A percentile compares a stretch with the other conserved stretches of the same genome.
Conservation (phyloP, 2,888 invertebrate genomes). For the Drosophila atripex region DNA sequence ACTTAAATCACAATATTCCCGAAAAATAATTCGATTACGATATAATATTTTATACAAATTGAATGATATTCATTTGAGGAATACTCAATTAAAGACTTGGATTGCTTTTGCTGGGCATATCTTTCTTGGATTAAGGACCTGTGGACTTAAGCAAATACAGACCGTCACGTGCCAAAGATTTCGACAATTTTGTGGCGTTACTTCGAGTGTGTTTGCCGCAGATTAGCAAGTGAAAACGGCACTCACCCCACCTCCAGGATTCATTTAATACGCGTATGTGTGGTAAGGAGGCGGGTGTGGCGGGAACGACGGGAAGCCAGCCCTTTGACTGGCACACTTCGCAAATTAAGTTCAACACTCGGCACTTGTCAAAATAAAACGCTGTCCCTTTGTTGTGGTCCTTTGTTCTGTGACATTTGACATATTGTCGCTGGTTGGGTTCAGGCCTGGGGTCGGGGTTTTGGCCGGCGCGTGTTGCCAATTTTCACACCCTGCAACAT, state of each 20-base stretch:
- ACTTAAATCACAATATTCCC: no score
- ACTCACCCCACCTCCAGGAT: constrained; percentile 17
- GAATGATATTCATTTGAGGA: neutral
- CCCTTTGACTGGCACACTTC: constrained; percentile 68
- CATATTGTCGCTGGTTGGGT: constrained; percentile 78
- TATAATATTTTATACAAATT: neutral
- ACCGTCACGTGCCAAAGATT: constrained; percentile 49
- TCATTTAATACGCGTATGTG: neutral
- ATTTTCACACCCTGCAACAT: constrained; percentile 79
- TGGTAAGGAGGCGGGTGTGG: constrained; percentile 7
- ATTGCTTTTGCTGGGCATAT: neutral
- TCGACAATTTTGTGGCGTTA: constrained; percentile 56
- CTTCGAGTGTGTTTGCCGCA: constrained; percentile 49
- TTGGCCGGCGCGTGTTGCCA: constrained; percentile 76
- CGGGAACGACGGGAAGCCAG: constrained; percentile 38
- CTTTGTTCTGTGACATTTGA: constrained; percentile 78
- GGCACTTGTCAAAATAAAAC: constrained; percentile 83
- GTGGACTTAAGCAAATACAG: constrained; percentile 46
- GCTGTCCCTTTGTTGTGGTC: constrained; percentile 44
- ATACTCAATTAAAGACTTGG: neutral
- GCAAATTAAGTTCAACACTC: constrained; percentile 77
- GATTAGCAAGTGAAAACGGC: constrained; percentile 67
- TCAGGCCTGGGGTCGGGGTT: constrained; percentile 29
- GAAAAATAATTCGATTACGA: neutral
- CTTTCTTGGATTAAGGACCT: constrained; percentile 1